phyloP scores from a whole-genome alignment of 2,113 vertebrate species.

The Pholis gunnellus region DNA sequence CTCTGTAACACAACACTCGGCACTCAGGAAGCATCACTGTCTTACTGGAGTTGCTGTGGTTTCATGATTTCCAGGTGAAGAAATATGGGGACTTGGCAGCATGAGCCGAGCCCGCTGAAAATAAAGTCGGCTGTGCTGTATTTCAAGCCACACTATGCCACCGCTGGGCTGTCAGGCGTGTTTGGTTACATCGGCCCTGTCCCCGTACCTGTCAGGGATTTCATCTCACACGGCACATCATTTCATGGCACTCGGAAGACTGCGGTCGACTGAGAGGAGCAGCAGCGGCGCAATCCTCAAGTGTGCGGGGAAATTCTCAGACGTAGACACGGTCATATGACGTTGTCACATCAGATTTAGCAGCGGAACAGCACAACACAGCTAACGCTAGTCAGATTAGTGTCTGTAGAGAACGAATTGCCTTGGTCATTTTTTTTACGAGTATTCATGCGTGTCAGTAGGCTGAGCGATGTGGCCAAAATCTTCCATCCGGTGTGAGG shows the following conservation, averaged over 20 bases:
- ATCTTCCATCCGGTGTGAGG: too few species aligned
- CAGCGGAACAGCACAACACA: background rate
- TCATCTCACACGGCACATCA: slow-evolving; percentile 49
- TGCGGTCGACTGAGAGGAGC: slow-evolving; percentile 34
- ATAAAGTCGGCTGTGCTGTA: slow-evolving; percentile 50
- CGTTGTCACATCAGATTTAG: slow-evolving; percentile 39
- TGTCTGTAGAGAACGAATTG: slow-evolving; percentile 10
- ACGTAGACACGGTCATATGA: slow-evolving; percentile 26
- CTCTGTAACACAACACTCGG: background rate
- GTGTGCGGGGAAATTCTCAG: slow-evolving; percentile 38
- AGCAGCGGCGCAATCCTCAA: slow-evolving; percentile 26
- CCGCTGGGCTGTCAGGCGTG: slow-evolving; percentile 48
- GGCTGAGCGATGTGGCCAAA: too few species aligned
- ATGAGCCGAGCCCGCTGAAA: slow-evolving; percentile 42
- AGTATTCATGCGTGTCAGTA: too few species aligned
- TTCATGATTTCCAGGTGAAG: slow-evolving; percentile 19
- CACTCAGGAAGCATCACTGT: background rate
- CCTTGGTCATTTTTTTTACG: slow-evolving; percentile 2
- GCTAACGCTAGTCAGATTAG: slow-evolving; percentile 21
- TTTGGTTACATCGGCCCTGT: slow-evolving; percentile 52
- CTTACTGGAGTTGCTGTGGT: background rate
- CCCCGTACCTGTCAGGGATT: slow-evolving; percentile 54
- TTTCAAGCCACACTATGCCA: slow-evolving; percentile 55
- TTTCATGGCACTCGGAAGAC: slow-evolving; percentile 41
- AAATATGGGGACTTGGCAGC: slow-evolving; percentile 30